A percentile compares a stretch with the other conserved stretches of the same genome.
phyloP scores from a whole-genome alignment of 2,797 vertebrate species.

The Microctenopoma stevenorrisi region DNA sequence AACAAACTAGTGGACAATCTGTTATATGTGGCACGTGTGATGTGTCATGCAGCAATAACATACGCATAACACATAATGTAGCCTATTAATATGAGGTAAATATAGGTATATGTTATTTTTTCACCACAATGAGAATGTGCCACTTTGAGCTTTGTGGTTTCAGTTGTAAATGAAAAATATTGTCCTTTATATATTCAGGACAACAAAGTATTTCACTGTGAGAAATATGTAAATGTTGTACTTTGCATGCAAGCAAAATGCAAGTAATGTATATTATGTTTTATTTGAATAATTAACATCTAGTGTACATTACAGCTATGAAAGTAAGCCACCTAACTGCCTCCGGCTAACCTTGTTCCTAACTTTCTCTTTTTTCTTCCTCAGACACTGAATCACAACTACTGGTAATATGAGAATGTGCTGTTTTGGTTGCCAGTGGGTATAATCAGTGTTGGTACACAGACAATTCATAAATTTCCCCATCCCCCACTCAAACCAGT shows the following conservation, averaged over 20 bases:
- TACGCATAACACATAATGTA: no score
- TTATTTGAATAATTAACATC: constrained; percentile 23
- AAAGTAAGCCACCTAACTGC: constrained; percentile 35
- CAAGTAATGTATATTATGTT: not conserved
- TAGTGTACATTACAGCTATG: constrained; percentile 1
- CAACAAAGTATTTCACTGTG: not conserved
- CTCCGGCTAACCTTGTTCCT: constrained; percentile 47
- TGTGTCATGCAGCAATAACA: no score
- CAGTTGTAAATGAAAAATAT: constrained; percentile 14
- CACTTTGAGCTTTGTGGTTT: constrained; percentile 4
- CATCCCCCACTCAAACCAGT: constrained; percentile 31
- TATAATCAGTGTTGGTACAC: constrained; percentile 53
- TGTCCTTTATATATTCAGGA: not conserved
- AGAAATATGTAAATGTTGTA: not conserved
- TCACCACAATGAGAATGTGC: not conserved
- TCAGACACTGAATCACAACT: constrained; percentile 47
- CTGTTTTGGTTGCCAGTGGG: constrained; percentile 51
- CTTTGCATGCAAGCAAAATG: not conserved
- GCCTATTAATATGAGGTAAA: no score
- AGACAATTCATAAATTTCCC: constrained; percentile 37
- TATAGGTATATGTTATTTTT: not conserved
- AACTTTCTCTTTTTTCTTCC: constrained; percentile 6
- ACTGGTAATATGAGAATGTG: constrained; percentile 55
- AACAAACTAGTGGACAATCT: not conserved
- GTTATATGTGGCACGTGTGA: no score